Evolutionary conservation across 2,113 vertebrate species (phyloP).

Genomic region (Smithornis capensis): DNA sequence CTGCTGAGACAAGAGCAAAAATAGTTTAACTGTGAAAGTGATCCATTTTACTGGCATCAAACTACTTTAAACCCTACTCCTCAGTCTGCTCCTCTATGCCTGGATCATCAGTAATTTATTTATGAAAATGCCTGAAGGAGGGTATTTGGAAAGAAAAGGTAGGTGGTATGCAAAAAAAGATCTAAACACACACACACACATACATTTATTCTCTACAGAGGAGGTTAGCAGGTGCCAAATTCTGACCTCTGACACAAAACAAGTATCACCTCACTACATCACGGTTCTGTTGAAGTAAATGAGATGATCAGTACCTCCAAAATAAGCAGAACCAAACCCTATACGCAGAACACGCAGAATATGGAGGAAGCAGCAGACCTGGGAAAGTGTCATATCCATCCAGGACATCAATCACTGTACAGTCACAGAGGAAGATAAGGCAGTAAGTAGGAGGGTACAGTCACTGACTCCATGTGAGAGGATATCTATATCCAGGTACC

Average conservation of each 20-base stretch:
- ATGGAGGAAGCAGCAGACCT: neutral
- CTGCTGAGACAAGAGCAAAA: constrained; percentile 37
- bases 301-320: neutral
- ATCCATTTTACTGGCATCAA: constrained; percentile 40
- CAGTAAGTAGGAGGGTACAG: neutral
- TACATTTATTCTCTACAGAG: neutral
- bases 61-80: constrained; percentile 45
- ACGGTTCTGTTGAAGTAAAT: neutral
- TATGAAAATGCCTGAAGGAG: constrained; percentile 1
- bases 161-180: constrained; percentile 12
- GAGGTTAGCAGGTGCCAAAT: neutral
- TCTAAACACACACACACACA: neutral
- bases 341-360: neutral
- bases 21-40: constrained; percentile 47
- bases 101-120: constrained; percentile 35
- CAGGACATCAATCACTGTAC: neutral
- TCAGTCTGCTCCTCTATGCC: constrained; percentile 32
- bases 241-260: neutral
- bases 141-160: constrained; percentile 8
- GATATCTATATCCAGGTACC: neutral
- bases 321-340: neutral
- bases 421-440: neutral
- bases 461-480: neutral
- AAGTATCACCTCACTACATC: neutral
- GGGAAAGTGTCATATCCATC: accelerated